Evolutionary conservation across 2,797 vertebrate genomes (phyloP), one percentile per base, ranked within the genome.

Genomic region (Acanthornis magna): DNA sequence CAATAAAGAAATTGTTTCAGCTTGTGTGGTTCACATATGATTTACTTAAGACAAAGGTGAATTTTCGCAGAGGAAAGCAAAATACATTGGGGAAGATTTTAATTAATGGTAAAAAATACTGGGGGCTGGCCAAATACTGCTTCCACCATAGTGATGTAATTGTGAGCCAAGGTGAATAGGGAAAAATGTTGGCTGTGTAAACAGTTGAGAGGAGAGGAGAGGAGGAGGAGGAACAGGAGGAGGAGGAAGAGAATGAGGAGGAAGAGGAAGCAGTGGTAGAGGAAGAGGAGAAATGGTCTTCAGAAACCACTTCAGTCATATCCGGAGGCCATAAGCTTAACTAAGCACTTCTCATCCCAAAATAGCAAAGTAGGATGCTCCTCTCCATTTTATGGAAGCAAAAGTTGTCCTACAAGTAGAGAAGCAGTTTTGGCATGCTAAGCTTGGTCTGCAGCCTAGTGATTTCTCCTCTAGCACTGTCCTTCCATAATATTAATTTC

Each of bases 1-100:
- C 95, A 36, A 88, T 92, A 94, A 96, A 88, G 79, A 86, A 90
- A 92, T 70, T 84, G 62, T 88, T 96, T 92, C 47, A 72, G 71
- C 71, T 89, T 7, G 0, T 91, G 32, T 38, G 30, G 67, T 66
- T 94, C 70, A 85, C 29, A 15, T 91, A 11, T 38, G 53, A 70
- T 94, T 95, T 91, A 86, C 68, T 22, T 63, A 55, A 95, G 76
- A 73, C 62, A 89, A 85, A 96, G 76, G 66, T 30, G 66, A 93
- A 91, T 89, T 86, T 66, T 65, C 54, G 42, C 25, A 78, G 36
- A 74, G n/a, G 38, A 91, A 97, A 96, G 84, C 50, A 91, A 87
- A 91, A 79, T 45, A 88, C 72, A 71, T 94, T 90, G 92, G 34
- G 66, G 73, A 70, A 79, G 34, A 71, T 67, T 92, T 74, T 84